Conservation (phyloP, 2,888 invertebrate genomes). For the Dione juno region DNA sequence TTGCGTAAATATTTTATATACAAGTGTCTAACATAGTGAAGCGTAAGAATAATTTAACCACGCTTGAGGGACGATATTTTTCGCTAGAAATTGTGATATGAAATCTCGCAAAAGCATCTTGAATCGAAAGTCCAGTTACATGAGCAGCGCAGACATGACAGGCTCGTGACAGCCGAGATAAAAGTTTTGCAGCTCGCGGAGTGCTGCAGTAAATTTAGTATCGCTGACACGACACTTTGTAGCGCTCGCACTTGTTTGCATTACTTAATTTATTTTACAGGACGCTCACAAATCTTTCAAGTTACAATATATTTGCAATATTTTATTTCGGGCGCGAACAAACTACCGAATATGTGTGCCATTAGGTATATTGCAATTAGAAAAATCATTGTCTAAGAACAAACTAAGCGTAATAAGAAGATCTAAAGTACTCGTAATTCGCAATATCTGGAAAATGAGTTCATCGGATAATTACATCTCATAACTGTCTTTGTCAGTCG, state of each 20-base stretch:
- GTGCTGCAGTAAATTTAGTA: slow-evolving; percentile 38
- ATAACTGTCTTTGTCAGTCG: slow-evolving; percentile 21
- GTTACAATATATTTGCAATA: neutral
- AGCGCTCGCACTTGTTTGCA: slow-evolving; percentile 36
- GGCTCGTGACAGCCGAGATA: slow-evolving; percentile 37
- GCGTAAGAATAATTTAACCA: too few relatives aligned
- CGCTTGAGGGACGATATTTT: neutral
- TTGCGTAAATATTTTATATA: too few relatives aligned
- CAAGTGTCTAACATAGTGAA: too few relatives aligned
- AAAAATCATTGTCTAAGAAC: neutral
- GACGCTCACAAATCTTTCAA: slow-evolving; percentile 8
- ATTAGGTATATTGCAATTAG: neutral
- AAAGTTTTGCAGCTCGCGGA: slow-evolving; percentile 33
- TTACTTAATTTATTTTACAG: slow-evolving; percentile 32
- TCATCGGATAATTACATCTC: slow-evolving; percentile 13
- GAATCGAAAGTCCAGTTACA: slow-evolving; percentile 35
- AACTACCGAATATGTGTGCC: neutral
- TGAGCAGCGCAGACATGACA: slow-evolving; percentile 35
- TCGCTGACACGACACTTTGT: slow-evolving; percentile 36
- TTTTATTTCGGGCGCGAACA: neutral
- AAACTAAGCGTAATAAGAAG: neutral
- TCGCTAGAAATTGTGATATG: slow-evolving; percentile 24
- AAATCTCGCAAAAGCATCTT: slow-evolving; percentile 33
- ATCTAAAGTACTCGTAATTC: slow-evolving; percentile 4
- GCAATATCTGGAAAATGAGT: slow-evolving; percentile 15